phyloP scores from a whole-genome alignment of 1,140 invertebrate species.

The Aphidius gifuensis region DNA sequence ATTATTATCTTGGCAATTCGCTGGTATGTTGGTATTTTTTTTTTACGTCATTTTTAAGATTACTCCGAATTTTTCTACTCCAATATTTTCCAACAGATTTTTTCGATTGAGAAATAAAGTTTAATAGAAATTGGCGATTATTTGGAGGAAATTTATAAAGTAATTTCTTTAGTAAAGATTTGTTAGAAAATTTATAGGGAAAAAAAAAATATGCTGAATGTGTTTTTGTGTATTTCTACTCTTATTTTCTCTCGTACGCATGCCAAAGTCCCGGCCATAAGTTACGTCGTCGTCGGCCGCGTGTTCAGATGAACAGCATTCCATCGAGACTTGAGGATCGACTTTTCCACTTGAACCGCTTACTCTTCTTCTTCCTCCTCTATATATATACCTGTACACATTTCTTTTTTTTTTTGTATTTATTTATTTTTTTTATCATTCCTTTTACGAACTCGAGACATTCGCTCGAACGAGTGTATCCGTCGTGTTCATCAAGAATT shows the following conservation, averaged over 20 bases:
- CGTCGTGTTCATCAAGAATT: constrained; percentile 22
- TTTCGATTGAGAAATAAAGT: too few relatives aligned
- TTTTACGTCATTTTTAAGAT: too few relatives aligned
- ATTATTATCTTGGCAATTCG: too few relatives aligned
- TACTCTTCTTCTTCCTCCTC: constrained; percentile 16
- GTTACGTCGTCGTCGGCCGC: constrained; percentile 20
- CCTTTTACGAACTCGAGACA: constrained; percentile 8
- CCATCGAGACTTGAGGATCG: constrained; percentile 17
- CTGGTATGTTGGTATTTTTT: too few relatives aligned
- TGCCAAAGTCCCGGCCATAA: constrained; percentile 16
- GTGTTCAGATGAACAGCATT: constrained; percentile 19
- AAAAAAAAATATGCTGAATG: too few relatives aligned
- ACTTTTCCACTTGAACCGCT: constrained; percentile 18
- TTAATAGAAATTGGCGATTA: too few relatives aligned
- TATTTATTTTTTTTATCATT: neutral
- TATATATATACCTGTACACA: constrained; percentile 1
- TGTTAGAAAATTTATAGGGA: too few relatives aligned
- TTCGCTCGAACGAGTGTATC: constrained; percentile 14
- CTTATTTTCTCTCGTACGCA: constrained; percentile 10
- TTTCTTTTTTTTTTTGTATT: constrained; percentile 1
- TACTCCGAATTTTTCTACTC: too few relatives aligned
- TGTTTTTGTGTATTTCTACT: too few relatives aligned
- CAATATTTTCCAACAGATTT: too few relatives aligned
- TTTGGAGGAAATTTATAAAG: too few relatives aligned
- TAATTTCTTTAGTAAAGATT: too few relatives aligned